These are phyloP conservation scores for Leptopilina boulardi DNA, from an alignment of 1,140 invertebrate genomes.

Conservation along the genomic window DNA sequence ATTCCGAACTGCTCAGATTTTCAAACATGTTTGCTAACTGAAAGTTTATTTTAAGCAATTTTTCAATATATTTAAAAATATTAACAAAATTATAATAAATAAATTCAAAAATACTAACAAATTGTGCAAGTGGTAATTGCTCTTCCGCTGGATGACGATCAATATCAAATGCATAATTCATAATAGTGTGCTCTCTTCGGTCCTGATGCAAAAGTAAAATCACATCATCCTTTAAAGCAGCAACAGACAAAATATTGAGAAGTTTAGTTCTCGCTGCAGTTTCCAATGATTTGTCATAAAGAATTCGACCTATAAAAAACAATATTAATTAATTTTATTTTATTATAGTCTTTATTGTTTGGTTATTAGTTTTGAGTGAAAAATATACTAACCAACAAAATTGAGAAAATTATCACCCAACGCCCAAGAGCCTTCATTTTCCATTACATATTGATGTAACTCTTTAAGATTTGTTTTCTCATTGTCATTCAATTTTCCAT, in stretches of 20 bases:
- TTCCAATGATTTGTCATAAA: slow-evolving; percentile 80
- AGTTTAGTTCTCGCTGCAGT: slow-evolving; percentile 79
- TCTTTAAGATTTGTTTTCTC: slow-evolving; percentile 86
- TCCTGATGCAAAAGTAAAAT: slow-evolving; percentile 94
- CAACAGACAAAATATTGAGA: slow-evolving; percentile 83
- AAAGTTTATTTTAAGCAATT: slow-evolving; percentile 44
- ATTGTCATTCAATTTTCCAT: slow-evolving; percentile 81
- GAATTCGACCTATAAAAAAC: slow-evolving; percentile 78
- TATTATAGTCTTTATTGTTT: neutral
- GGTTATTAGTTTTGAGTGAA: neutral
- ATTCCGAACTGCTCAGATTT: slow-evolving; percentile 91
- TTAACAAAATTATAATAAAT: neutral
- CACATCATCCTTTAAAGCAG: slow-evolving; percentile 91
- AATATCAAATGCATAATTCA: slow-evolving; percentile 91
- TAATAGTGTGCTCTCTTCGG: slow-evolving; percentile 89
- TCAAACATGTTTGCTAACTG: slow-evolving; percentile 95
- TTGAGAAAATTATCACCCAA: slow-evolving; percentile 90
- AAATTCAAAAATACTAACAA: slow-evolving; percentile 79
- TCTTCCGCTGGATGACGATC: slow-evolving; percentile 86
- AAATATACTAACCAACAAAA: slow-evolving; percentile 83
- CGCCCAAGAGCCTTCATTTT: slow-evolving; percentile 93
- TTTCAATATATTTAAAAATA: slow-evolving; percentile 23
- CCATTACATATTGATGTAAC: slow-evolving; percentile 89
- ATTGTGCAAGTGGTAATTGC: slow-evolving; percentile 86
- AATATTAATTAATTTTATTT: neutral